Conservation (phyloP, 2,113 vertebrate species). For the Anoura caudifer region DNA sequence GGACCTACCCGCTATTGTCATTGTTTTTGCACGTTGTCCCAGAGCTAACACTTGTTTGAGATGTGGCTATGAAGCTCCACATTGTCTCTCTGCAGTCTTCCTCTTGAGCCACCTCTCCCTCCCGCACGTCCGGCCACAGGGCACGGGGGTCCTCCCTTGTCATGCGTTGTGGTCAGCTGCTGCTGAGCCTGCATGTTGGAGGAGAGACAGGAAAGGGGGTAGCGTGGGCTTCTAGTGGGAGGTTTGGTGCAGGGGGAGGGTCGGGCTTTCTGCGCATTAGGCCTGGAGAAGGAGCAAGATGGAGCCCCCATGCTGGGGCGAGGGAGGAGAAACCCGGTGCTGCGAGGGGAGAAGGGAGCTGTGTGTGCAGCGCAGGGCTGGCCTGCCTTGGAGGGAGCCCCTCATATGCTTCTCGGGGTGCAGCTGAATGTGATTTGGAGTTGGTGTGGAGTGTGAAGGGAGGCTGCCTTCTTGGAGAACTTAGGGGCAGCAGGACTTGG, state of each 20-base stretch:
- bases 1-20: neutral
- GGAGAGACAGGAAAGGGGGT: neutral
- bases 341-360: rapidly evolving
- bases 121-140: rapidly evolving
- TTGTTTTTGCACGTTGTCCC: neutral
- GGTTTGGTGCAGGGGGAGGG: neutral
- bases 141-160: neutral
- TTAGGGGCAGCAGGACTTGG: neutral
- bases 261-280: neutral
- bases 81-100: neutral
- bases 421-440: neutral
- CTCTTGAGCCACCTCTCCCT: neutral
- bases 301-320: rapidly evolving
- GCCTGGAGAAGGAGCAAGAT: neutral
- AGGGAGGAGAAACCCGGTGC: neutral
- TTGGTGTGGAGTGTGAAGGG: neutral
- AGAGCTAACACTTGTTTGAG: neutral
- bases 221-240: neutral
- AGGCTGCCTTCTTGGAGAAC: neutral
- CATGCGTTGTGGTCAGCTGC: neutral
- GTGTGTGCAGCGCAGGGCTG: rapidly evolving
- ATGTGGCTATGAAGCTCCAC: neutral
- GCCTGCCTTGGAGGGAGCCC: neutral
- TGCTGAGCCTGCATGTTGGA: neutral
- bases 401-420: neutral